These are phyloP conservation scores for Epinotia ramella DNA, from an alignment of 2,888 invertebrate genomes.

Conservation along the genomic window DNA sequence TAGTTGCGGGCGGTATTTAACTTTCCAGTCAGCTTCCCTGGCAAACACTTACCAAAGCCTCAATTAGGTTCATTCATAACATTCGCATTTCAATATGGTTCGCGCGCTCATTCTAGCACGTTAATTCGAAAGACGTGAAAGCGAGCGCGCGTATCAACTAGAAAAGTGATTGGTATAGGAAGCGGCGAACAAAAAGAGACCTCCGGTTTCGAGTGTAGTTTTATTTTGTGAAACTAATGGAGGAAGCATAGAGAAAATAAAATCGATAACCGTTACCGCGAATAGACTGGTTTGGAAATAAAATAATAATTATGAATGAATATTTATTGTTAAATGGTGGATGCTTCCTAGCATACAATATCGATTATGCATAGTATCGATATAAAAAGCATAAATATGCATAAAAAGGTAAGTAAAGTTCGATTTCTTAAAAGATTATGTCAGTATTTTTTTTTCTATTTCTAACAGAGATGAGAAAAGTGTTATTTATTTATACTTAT, in stretches of 20 bases:
- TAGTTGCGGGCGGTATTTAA: slow-evolving; percentile 11
- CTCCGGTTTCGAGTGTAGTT: neutral
- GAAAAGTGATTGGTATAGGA: too few relatives aligned
- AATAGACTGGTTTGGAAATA: neutral
- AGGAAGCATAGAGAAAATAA: neutral
- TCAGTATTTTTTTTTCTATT: too few relatives aligned
- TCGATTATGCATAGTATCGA: neutral
- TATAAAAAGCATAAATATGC: too few relatives aligned
- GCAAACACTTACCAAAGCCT: slow-evolving; percentile 7
- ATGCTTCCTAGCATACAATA: slow-evolving; percentile 7
- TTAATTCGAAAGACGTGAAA: too few relatives aligned
- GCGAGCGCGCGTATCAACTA: too few relatives aligned
- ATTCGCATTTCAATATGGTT: neutral
- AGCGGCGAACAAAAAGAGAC: neutral
- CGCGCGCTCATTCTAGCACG: too few relatives aligned
- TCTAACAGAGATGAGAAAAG: too few relatives aligned
- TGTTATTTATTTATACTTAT: too few relatives aligned
- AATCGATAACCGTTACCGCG: neutral
- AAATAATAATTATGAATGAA: neutral
- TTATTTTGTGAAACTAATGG: slow-evolving; percentile 15
- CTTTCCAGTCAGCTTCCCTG: slow-evolving; percentile 22
- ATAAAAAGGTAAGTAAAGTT: neutral
- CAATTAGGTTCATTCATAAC: neutral
- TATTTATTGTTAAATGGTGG: neutral
- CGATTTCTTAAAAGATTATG: neutral